Conservation (phyloP, 2,113 vertebrate species). For the Sardina pilchardus region DNA sequence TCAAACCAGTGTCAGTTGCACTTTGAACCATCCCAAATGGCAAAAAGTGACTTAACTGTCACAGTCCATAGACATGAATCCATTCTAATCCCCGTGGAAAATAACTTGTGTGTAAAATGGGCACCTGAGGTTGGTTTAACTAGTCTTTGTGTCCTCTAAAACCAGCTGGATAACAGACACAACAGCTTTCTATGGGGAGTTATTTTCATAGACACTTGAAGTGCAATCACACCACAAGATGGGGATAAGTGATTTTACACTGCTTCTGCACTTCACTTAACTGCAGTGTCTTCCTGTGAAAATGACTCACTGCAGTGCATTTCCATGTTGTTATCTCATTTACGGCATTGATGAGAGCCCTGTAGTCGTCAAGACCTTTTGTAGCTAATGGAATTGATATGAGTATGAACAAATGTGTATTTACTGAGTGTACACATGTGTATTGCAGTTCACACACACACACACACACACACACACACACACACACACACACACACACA, state of each 20-base stretch:
- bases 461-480: background rate
- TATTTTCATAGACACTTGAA: slow-evolving; percentile 31
- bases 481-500: background rate
- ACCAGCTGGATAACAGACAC: background rate
- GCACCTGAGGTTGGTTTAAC: background rate
- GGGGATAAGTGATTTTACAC: slow-evolving; percentile 59
- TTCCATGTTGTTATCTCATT: background rate
- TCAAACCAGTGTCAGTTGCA: background rate
- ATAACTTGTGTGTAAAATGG: background rate
- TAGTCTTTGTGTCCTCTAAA: background rate
- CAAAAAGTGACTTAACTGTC: too few species aligned
- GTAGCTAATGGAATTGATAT: background rate
- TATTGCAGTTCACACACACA: background rate
- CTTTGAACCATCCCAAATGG: background rate
- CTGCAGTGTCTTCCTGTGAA: slow-evolving; percentile 50
- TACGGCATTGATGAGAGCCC: background rate
- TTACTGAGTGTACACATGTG: background rate
- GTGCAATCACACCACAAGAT: slow-evolving; percentile 58
- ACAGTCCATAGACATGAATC: background rate
- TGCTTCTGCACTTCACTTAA: slow-evolving; percentile 52
- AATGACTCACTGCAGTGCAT: background rate
- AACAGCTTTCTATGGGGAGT: background rate
- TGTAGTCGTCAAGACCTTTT: background rate
- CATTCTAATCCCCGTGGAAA: background rate
- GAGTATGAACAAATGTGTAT: background rate